A percentile compares a stretch with the other conserved stretches of the same genome.
phyloP scores from a whole-genome alignment of 2,797 vertebrate species.

The Anisognathus igniventris region DNA sequence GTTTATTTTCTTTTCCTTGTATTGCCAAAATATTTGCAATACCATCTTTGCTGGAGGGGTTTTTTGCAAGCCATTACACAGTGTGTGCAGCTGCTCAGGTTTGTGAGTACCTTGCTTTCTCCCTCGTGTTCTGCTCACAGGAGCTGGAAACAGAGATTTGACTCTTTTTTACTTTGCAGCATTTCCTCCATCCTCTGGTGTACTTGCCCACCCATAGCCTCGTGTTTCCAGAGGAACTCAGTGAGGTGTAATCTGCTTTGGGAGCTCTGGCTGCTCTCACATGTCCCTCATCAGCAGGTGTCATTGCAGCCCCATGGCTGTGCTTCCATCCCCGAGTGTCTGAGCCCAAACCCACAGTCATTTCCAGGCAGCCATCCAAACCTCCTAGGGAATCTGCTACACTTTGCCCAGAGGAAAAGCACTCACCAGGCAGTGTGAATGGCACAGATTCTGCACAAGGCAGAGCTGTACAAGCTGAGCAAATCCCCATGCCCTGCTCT shows the following conservation, averaged over 20 bases:
- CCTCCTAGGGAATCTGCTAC: neutral
- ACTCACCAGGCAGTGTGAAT: neutral
- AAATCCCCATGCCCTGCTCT: neutral
- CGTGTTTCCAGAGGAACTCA: neutral
- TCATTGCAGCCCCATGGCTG: neutral
- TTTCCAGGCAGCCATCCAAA: neutral
- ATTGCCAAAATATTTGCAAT: neutral
- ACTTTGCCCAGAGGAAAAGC: neutral
- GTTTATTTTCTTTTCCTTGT: neutral
- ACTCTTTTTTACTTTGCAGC: neutral
- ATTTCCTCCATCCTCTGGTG: neutral
- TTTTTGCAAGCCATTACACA: neutral
- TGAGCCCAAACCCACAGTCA: neutral
- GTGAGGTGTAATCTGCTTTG: neutral
- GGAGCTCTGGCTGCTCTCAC: neutral
- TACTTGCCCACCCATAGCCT: neutral
- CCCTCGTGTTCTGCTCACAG: neutral
- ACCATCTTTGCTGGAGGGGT: neutral
- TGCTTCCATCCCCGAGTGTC: neutral
- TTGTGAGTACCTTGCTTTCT: neutral
- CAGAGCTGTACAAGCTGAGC: neutral
- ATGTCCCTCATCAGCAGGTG: neutral
- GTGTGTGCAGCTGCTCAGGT: neutral
- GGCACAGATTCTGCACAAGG: neutral
- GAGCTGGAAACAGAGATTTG: neutral